Evolutionary conservation across 1,140 invertebrate species (phyloP).

Genomic region (Drosophila kanapiae): DNA sequence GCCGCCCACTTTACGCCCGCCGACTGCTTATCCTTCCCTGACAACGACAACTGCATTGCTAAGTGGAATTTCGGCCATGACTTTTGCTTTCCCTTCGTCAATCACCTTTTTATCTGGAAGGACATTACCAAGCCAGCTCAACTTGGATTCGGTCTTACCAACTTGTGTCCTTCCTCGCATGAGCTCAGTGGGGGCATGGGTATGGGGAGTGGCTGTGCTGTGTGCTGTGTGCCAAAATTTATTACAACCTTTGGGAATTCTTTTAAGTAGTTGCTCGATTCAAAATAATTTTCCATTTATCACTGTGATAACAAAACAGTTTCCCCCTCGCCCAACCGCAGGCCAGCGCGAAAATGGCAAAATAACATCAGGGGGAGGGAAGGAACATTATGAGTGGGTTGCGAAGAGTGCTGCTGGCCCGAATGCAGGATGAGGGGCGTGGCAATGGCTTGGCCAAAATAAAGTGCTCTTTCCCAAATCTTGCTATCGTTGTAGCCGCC

Average conservation of each 20-base stretch:
- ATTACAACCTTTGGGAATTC: constrained; percentile 84
- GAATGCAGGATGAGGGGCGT: constrained; percentile 54
- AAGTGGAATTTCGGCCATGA: constrained; percentile 77
- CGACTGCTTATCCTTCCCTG: constrained; percentile 8
- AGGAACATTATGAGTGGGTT: constrained; percentile 63
- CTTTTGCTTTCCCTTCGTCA: constrained; percentile 82
- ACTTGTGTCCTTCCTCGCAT: constrained; percentile 46
- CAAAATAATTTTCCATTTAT: constrained; percentile 85
- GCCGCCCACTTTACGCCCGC: not conserved
- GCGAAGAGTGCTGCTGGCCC: constrained; percentile 16
- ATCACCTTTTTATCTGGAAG: constrained; percentile 79
- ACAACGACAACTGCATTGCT: constrained; percentile 74
- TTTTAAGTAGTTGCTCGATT: constrained; percentile 84
- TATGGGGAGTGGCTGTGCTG: constrained; percentile 4
- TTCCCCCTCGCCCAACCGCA: constrained; percentile 35
- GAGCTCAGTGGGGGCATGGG: constrained; percentile 6
- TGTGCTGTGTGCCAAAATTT: constrained; percentile 66
- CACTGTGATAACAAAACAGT: constrained; percentile 84
- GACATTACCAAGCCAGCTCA: constrained; percentile 75
- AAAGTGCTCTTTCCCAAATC: constrained; percentile 79
- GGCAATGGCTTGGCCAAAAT: constrained; percentile 65
- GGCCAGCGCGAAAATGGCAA: constrained; percentile 76
- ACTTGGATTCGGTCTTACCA: constrained; percentile 53
- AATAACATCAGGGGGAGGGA: constrained; percentile 65
- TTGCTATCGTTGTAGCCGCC: constrained; percentile 50